A percentile compares a stretch with the other conserved stretches of the same genome.
These are phyloP conservation scores for Drosophila cognata DNA, from an alignment of 2,888 invertebrate genomes.

Conservation along the genomic window DNA sequence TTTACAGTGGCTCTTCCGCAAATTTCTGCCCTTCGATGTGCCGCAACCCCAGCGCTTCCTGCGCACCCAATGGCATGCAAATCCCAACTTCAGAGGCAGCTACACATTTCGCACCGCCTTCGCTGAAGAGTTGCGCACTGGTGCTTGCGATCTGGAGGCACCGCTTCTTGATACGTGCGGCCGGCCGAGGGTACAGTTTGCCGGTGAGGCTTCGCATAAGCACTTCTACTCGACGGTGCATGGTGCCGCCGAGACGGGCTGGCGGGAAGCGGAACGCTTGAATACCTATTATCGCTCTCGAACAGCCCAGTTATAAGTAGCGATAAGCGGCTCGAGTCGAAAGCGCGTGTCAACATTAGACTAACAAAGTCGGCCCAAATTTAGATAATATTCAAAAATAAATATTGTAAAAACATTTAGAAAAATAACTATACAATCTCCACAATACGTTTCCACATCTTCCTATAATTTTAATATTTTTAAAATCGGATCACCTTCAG, in stretches of 20 bases:
- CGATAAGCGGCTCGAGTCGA: slow-evolving; percentile 27
- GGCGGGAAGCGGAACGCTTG: slow-evolving; percentile 89
- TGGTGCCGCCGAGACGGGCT: slow-evolving; percentile 91
- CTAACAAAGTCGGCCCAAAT: not conserved
- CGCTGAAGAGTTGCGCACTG: slow-evolving; percentile 86
- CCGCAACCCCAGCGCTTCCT: slow-evolving; percentile 62
- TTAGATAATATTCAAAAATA: slow-evolving; percentile 3
- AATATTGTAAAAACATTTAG: not conserved
- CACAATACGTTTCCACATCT: not conserved
- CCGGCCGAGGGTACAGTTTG: slow-evolving; percentile 87
- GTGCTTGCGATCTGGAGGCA: slow-evolving; percentile 86
- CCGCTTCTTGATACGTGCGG: slow-evolving; percentile 84
- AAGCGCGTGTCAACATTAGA: slow-evolving; percentile 24
- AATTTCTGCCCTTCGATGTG: slow-evolving; percentile 73
- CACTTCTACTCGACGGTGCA: slow-evolving; percentile 89
- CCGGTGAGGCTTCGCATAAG: slow-evolving; percentile 89
- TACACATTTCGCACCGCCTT: slow-evolving; percentile 88
- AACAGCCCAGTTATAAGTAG: slow-evolving; percentile 63
- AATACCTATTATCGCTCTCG: slow-evolving; percentile 79
- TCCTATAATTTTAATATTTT: not conserved
- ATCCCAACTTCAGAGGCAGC: slow-evolving; percentile 88
- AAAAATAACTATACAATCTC: not conserved
- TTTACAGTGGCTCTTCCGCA: slow-evolving; percentile 75
- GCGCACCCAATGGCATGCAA: slow-evolving; percentile 89
- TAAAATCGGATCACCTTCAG: not conserved